A percentile compares a stretch with the other conserved stretches of the same genome.
Conservation (phyloP, 1,140 invertebrate genomes). For the Gonatopus flavifemur region DNA sequence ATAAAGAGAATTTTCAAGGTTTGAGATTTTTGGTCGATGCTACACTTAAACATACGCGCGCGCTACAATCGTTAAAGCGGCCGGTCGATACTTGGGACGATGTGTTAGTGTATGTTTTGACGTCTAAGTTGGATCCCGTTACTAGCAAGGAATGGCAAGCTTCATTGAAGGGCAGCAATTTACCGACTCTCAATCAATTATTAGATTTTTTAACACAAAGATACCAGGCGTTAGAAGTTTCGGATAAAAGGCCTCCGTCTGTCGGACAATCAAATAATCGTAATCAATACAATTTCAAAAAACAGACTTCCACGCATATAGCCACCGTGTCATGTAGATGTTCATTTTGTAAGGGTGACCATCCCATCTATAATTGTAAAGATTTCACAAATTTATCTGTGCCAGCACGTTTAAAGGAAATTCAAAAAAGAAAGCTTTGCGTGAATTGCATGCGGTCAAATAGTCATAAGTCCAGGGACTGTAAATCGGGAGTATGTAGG, state of each 20-base stretch:
- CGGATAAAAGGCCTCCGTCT: too few species aligned
- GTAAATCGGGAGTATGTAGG: not conserved
- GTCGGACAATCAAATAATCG: not conserved
- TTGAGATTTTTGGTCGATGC: not conserved
- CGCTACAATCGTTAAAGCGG: too few species aligned
- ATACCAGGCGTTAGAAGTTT: too few species aligned
- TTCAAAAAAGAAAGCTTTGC: not conserved
- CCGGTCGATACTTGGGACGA: too few species aligned
- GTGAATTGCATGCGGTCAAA: conserved; percentile 1
- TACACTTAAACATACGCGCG: not conserved
- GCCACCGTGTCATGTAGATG: not conserved
- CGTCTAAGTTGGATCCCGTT: not conserved
- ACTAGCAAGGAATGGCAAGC: not conserved
- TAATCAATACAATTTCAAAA: too few species aligned
- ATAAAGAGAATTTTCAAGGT: not conserved
- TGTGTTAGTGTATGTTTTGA: not conserved
- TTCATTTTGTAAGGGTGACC: not conserved
- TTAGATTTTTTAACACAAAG: too few species aligned
- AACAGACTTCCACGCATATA: too few species aligned
- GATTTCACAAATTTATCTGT: not conserved
- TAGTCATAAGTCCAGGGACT: not conserved
- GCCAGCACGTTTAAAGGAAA: not conserved
- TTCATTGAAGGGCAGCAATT: not conserved
- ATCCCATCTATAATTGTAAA: not conserved
- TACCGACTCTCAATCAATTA: too few species aligned